These are phyloP conservation scores for Lochmaea crataegi DNA, from an alignment of 2,888 invertebrate genomes.

Conservation along the genomic window DNA sequence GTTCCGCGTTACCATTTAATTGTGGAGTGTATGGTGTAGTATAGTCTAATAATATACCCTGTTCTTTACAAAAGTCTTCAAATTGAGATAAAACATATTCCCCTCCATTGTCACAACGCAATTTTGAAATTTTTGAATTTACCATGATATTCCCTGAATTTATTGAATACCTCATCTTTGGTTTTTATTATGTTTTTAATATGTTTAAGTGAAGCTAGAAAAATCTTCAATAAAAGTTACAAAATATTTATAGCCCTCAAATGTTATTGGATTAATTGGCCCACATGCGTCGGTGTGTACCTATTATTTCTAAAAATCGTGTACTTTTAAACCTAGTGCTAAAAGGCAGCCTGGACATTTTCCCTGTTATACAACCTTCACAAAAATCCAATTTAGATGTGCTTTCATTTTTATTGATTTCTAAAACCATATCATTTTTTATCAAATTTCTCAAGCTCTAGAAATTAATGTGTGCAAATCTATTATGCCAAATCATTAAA, in stretches of 20 bases:
- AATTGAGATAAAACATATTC: too few relatives aligned
- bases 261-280: slow-evolving; percentile 22
- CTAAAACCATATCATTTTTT: too few relatives aligned
- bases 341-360: slow-evolving; percentile 42
- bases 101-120: too few relatives aligned
- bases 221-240: too few relatives aligned
- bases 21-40: slow-evolving; percentile 28
- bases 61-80: too few relatives aligned
- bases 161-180: slow-evolving; percentile 26
- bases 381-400: too few relatives aligned
- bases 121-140: slow-evolving; percentile 20
- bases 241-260: too few relatives aligned
- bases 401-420: too few relatives aligned
- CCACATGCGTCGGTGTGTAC: slow-evolving; percentile 44
- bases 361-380: slow-evolving; percentile 21
- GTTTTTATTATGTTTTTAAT: slow-evolving; percentile 17
- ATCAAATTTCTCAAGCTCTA: too few relatives aligned
- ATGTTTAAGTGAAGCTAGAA: too few relatives aligned
- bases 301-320: slow-evolving; percentile 39
- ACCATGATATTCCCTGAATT: slow-evolving; percentile 30
- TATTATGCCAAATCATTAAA: background rate
- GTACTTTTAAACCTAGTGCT: slow-evolving; percentile 39
- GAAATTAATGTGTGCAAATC: background rate
- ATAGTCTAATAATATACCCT: too few relatives aligned
- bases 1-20: slow-evolving; percentile 21